Evolutionary conservation across 2,888 invertebrate genomes (phyloP), one percentile per base, ranked within the genome.

Genomic region (Pachymerium ferrugineum): DNA sequence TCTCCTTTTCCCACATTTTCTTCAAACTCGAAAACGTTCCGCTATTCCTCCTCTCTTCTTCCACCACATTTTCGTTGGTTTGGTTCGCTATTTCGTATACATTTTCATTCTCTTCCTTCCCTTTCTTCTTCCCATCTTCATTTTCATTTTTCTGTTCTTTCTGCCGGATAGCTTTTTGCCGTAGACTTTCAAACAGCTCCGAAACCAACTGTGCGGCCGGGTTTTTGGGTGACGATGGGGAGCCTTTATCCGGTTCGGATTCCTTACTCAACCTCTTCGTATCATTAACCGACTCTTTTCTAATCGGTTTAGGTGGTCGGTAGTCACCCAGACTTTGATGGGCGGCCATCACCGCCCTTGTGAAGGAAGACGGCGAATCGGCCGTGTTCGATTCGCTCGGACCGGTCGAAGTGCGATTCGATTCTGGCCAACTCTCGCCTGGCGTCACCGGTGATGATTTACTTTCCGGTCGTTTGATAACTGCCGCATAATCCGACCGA

Each of bases 1-100:
- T 73, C 71, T 79, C 78, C 77, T 89, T 90, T 83, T 95, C 95
- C 95, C 95, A 95, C 76, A 95, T 85, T 83, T 93, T 93, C 82
- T 94, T 94, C 79, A 95, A 85, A 83, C 93, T 94, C 82, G 90
- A 93, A 80, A 95, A 95, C 84, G 93, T 93, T 76, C 94, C 94
- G 70, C 94, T 94, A 83, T 94, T 94, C 78, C 92, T 90, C 14
- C 94, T 87, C 82, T 94, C 76, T 3, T 74, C 75, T 28, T 77
- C 77, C 33, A 81, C 77, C 19, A 77, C 79, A 28, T n/a, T n/a
- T n/a, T 78, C 30, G 30, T 28, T 14, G n/a, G 16, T 35, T 33
- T 33, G 31, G 31, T 70, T 33, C 19, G 35, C 16, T 3, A 10
- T 47, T 47, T 47, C 47, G 47, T 47, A 31, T 68, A 47, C 54